phyloP scores from a whole-genome alignment of 2,888 invertebrate species.

The Caenorhabditis virilis region DNA sequence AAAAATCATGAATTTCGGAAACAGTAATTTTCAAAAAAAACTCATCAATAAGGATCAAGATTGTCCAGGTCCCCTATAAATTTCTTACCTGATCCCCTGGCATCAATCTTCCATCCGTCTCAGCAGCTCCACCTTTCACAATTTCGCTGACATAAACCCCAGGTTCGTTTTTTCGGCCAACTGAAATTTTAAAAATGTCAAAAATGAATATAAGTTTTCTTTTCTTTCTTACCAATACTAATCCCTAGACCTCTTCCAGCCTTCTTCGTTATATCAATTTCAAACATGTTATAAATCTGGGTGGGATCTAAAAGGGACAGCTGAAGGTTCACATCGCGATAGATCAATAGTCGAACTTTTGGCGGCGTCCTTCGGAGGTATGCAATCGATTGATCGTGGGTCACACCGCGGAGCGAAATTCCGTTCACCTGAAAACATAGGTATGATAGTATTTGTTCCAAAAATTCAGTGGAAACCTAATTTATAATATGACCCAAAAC shows the following conservation, averaged over 20 bases:
- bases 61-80: neutral
- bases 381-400: conserved; percentile 82
- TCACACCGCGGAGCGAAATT: conserved; percentile 80
- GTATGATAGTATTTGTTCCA: neutral
- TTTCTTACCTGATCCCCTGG: conserved; percentile 80
- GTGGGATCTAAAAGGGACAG: conserved; percentile 69
- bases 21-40: too few species aligned
- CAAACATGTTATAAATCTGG: conserved; percentile 69
- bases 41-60: neutral
- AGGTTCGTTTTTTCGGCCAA: conserved; percentile 78
- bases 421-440: conserved; percentile 75
- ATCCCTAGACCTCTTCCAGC: conserved; percentile 80
- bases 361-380: conserved; percentile 83
- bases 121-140: conserved; percentile 86
- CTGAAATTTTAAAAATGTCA: conserved; percentile 59
- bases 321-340: conserved; percentile 73
- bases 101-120: conserved; percentile 84
- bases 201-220: neutral
- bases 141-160: conserved; percentile 82
- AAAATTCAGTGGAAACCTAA: too few species aligned
- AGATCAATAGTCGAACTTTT: conserved; percentile 81
- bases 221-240: conserved; percentile 74
- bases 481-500: too few species aligned
- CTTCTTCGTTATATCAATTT: conserved; percentile 48
- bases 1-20: too few species aligned